Evolutionary conservation across 2,797 vertebrate species (phyloP).

Genomic region (Threskiornis aethiopicus): DNA sequence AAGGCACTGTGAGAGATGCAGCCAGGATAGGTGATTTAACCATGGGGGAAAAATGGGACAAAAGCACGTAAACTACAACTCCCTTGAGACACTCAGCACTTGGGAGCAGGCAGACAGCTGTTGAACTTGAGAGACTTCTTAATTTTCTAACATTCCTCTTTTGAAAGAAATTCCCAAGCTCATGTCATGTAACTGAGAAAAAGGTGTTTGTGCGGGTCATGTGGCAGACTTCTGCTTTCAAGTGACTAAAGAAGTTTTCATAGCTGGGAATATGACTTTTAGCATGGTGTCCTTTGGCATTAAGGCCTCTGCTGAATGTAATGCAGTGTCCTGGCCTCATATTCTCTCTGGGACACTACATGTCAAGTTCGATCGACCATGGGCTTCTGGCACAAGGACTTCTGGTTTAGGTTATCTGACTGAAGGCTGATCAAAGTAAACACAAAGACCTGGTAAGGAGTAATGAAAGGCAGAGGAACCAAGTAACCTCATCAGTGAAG

Average conservation of each 20-base stretch:
- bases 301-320: neutral
- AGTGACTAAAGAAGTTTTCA: neutral
- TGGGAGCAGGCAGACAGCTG: neutral
- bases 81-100: neutral
- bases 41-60: neutral
- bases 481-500: neutral
- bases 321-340: neutral
- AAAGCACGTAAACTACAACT: neutral
- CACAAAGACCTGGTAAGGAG: neutral
- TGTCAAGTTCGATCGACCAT: accelerated
- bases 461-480: neutral
- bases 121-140: neutral
- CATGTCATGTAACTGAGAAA: neutral
- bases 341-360: neutral
- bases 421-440: neutral
- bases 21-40: neutral
- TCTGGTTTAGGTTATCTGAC: neutral
- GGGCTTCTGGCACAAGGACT: neutral
- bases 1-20: accelerated
- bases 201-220: neutral
- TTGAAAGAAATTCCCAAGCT: neutral
- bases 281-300: neutral
- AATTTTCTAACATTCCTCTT: neutral
- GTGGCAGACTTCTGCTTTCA: neutral
- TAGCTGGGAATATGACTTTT: neutral